These are phyloP conservation scores for Urocitellus parryii DNA, from an alignment of 2,113 vertebrate species.

Conservation along the genomic window DNA sequence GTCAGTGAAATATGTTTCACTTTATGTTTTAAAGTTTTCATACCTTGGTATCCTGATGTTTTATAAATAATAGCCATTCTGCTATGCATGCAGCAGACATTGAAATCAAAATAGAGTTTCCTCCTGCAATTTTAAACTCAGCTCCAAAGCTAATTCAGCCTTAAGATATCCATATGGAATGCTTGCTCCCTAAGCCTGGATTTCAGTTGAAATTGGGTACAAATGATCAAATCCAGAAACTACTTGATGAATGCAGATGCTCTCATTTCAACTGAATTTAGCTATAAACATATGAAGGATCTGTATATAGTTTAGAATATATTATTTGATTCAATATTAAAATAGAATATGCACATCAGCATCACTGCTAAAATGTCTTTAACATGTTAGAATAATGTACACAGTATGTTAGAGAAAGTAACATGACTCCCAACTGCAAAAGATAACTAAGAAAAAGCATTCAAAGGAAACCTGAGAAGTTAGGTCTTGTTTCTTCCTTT, in stretches of 20 bases:
- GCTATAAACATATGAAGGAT: not conserved
- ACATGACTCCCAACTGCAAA: not conserved
- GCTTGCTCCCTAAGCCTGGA: not conserved
- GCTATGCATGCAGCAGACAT: not conserved
- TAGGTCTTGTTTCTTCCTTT: not conserved
- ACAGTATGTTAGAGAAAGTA: not conserved
- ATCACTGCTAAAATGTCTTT: slow-evolving; percentile 23
- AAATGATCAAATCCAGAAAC: slow-evolving; percentile 51
- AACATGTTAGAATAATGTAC: not conserved
- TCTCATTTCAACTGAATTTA: slow-evolving; percentile 7
- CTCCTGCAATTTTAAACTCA: slow-evolving; percentile 27
- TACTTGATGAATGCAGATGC: not conserved
- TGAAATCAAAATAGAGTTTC: slow-evolving; percentile 57
- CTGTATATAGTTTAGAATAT: not conserved
- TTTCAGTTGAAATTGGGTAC: slow-evolving; percentile 28
- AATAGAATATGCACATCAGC: not conserved
- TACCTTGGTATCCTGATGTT: not conserved
- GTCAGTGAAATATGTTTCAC: slow-evolving; percentile 12
- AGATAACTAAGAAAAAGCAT: not conserved
- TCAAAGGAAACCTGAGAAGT: slow-evolving; percentile 27
- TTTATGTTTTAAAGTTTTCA: slow-evolving; percentile 45
- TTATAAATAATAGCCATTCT: slow-evolving; percentile 27
- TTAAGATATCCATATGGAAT: slow-evolving; percentile 47
- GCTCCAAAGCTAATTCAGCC: slow-evolving; percentile 25
- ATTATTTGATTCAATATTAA: slow-evolving; percentile 43